A percentile compares a stretch with the other conserved stretches of the same genome.
Conservation (phyloP, 2,113 vertebrate species). For the Turdus rufiventris region DNA sequence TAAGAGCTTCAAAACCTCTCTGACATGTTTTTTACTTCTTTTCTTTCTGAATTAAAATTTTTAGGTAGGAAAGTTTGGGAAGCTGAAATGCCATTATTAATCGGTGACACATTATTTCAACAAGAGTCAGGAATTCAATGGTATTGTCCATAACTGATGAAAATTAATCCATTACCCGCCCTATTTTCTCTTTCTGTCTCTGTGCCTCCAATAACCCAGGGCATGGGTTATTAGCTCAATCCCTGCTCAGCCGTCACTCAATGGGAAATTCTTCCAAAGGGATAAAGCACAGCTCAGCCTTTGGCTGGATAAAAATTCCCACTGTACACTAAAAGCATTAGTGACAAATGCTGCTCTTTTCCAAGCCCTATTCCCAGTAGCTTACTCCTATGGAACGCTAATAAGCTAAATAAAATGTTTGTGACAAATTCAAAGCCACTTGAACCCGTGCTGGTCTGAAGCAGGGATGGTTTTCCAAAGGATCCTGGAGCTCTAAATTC, state of each 20-base stretch:
- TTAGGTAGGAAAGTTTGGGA: slow-evolving; percentile 6
- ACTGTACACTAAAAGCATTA: not conserved
- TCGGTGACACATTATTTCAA: slow-evolving; percentile 5
- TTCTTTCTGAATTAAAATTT: not conserved
- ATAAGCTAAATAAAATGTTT: not conserved
- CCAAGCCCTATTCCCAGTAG: not conserved
- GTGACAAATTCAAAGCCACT: not conserved
- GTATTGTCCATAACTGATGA: slow-evolving; percentile 47
- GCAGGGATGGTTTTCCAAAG: not conserved
- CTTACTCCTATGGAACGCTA: not conserved
- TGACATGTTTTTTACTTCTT: not conserved
- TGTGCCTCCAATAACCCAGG: slow-evolving; percentile 19
- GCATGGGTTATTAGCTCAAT: slow-evolving; percentile 45
- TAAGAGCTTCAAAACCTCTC: not conserved
- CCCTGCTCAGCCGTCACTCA: slow-evolving; percentile 16
- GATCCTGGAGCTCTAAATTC: not conserved
- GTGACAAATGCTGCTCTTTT: not conserved
- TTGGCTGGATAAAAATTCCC: slow-evolving; percentile 8
- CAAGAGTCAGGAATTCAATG: slow-evolving; percentile 6
- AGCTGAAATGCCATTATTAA: slow-evolving; percentile 19
- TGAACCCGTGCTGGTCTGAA: not conserved
- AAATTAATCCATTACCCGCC: slow-evolving; percentile 33
- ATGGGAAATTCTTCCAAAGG: slow-evolving; percentile 29
- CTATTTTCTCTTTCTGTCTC: slow-evolving; percentile 13
- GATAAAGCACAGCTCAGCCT: slow-evolving; percentile 9